Percentiles rank a stretch among this genome's conserved stretches.
Conservation (phyloP, 1,140 invertebrate species). For the Trichoplusia ni region DNA sequence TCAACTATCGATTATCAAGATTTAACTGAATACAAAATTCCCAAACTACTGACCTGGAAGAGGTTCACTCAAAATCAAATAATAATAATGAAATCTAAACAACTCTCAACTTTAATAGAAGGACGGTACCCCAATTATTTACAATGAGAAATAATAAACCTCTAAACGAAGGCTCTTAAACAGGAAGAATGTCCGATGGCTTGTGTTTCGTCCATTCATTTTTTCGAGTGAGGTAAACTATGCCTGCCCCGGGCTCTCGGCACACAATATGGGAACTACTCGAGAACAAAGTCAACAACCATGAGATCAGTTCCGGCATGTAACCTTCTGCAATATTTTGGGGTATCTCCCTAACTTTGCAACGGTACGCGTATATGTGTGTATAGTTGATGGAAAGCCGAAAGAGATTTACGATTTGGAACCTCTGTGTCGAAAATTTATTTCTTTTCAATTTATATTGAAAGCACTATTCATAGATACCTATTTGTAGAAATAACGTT, state of each 20-base stretch:
- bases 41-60: no score
- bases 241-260: slow-evolving; percentile 29
- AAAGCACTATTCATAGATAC: no score
- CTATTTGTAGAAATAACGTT: no score
- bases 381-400: no score
- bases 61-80: neutral
- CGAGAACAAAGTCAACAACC: slow-evolving; percentile 64
- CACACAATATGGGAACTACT: slow-evolving; percentile 58
- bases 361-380: no score
- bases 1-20: no score
- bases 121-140: slow-evolving; percentile 6
- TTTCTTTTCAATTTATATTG: no score
- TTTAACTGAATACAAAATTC: no score
- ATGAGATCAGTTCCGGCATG: slow-evolving; percentile 43
- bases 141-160: slow-evolving; percentile 12
- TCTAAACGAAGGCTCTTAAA: slow-evolving; percentile 10
- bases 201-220: slow-evolving; percentile 21
- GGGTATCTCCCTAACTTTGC: neutral
- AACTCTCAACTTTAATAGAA: neutral
- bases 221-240: slow-evolving; percentile 29
- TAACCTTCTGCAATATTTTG: slow-evolving; percentile 25
- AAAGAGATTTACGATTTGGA: no score
- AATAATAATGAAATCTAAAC: neutral
- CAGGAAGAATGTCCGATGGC: neutral
- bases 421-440: no score